phyloP scores from a whole-genome alignment of 2,888 invertebrate genomes.

The Caenorhabditis sinica region DNA sequence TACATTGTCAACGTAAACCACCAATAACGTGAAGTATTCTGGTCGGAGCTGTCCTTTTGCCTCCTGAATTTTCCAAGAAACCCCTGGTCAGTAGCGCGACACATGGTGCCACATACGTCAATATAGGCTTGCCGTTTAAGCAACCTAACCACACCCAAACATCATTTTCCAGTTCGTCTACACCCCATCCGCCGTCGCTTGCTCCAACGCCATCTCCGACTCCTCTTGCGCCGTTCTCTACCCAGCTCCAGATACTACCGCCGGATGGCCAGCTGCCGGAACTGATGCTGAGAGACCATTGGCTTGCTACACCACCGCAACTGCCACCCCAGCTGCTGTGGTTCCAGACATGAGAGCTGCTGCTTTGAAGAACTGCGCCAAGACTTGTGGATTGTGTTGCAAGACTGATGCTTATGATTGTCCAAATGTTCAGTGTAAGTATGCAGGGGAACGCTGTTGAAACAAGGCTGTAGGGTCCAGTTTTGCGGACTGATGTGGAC shows the following conservation, averaged over 20 bases:
- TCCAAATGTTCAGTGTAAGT: constrained; percentile 47
- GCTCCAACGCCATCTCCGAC: constrained; percentile 48
- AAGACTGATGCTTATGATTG: constrained; percentile 49
- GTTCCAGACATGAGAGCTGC: constrained; percentile 42
- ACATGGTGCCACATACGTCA: no score
- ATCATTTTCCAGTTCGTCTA: constrained; percentile 36
- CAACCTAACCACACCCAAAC: no score
- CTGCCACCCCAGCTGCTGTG: constrained; percentile 6
- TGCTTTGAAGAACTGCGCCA: constrained; percentile 49
- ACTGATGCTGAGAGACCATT: constrained; percentile 30
- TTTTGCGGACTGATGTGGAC: no score
- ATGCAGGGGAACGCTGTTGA: no score
- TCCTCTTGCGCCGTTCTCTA: constrained; percentile 31
- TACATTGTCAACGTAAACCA: no score
- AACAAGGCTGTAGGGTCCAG: no score
- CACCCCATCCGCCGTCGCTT: constrained; percentile 37
- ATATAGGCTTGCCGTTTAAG: no score
- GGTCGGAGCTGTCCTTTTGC: no score
- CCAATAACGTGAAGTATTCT: no score
- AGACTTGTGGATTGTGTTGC: constrained; percentile 58
- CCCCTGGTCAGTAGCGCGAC: no score
- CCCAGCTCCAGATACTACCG: constrained; percentile 15
- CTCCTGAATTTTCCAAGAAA: no score
- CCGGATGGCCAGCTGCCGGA: constrained; percentile 34
- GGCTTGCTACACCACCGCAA: constrained; percentile 40